phyloP scores from a whole-genome alignment of 2,113 vertebrate species.

The Crotalus viridis region DNA sequence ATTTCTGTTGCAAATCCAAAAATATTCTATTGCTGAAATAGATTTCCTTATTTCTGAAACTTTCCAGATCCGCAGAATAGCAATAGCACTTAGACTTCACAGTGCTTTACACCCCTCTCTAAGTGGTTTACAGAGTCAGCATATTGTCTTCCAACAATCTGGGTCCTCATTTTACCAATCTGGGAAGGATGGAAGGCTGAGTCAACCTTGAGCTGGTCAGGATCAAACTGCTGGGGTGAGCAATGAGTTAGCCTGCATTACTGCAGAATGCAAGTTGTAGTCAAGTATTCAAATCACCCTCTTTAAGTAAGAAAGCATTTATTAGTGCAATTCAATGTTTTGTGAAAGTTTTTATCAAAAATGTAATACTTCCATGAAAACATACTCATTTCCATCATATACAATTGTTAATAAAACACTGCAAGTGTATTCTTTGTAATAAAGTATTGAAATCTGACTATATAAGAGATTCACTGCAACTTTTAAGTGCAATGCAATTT shows the following conservation, averaged over 20 bases:
- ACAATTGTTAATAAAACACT: slow-evolving; percentile 79
- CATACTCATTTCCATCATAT: slow-evolving; percentile 70
- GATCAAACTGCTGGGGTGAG: too few relatives aligned
- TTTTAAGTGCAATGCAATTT: slow-evolving; percentile 69
- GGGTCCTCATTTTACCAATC: too few relatives aligned
- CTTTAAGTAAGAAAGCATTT: slow-evolving; percentile 79
- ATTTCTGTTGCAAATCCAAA: slow-evolving; percentile 45
- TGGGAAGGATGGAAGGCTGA: too few relatives aligned
- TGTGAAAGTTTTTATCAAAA: slow-evolving; percentile 84
- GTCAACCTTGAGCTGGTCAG: too few relatives aligned
- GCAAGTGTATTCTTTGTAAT: slow-evolving; percentile 73
- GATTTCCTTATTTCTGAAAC: slow-evolving; percentile 82
- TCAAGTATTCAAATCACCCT: slow-evolving; percentile 75
- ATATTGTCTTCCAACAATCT: too few relatives aligned
- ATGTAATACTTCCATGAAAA: slow-evolving; percentile 81
- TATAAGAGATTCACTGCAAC: slow-evolving; percentile 67
- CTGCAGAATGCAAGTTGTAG: slow-evolving; percentile 75
- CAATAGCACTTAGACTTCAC: too few relatives aligned
- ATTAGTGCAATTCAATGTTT: slow-evolving; percentile 80
- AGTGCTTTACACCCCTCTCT: too few relatives aligned
- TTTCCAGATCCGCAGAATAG: slow-evolving; percentile 76
- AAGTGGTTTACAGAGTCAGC: too few relatives aligned
- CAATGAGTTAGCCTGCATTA: too few relatives aligned
- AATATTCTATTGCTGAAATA: slow-evolving; percentile 77
- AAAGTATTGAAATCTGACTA: slow-evolving; percentile 72